Conservation (phyloP, 2,888 invertebrate genomes). For the Xestobium rufovillosum region DNA sequence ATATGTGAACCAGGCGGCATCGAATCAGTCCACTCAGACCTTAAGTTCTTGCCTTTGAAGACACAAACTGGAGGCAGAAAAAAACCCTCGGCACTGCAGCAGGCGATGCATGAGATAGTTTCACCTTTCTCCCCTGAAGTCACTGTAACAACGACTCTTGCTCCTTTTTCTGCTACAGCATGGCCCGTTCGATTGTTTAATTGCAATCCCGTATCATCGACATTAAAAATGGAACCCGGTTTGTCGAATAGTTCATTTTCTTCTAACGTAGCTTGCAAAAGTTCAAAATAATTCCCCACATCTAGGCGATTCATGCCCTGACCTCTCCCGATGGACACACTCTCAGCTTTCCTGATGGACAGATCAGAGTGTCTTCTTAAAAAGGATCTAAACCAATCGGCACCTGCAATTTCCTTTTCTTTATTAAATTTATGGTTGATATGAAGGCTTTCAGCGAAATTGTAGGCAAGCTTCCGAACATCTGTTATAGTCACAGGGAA, state of each 20-base stretch:
- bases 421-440: conserved; percentile 28
- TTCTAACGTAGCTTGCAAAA: conserved; percentile 10
- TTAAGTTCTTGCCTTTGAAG: conserved; percentile 24
- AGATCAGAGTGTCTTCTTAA: conserved; percentile 20
- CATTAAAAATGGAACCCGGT: conserved; percentile 23
- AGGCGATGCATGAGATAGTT: conserved; percentile 29
- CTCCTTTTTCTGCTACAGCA: conserved; percentile 24
- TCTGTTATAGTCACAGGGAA: conserved; percentile 11
- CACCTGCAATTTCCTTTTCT: conserved; percentile 25
- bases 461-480: conserved; percentile 10
- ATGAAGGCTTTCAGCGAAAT: conserved; percentile 11
- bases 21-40: conserved; percentile 20
- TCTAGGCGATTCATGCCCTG: conserved; percentile 26
- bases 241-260: conserved; percentile 20
- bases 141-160: conserved; percentile 21
- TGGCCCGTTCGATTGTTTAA: conserved; percentile 18
- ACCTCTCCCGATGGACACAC: conserved; percentile 26
- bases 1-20: conserved; percentile 20
- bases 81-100: conserved; percentile 28
- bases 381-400: conserved; percentile 26
- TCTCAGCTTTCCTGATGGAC: conserved; percentile 27
- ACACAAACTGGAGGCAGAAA: conserved; percentile 26
- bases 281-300: conserved; percentile 15
- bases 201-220: conserved; percentile 23
- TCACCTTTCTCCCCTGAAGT: conserved; percentile 24